phyloP scores from a whole-genome alignment of 2,113 vertebrate genomes.

The Marmota flaviventris region DNA sequence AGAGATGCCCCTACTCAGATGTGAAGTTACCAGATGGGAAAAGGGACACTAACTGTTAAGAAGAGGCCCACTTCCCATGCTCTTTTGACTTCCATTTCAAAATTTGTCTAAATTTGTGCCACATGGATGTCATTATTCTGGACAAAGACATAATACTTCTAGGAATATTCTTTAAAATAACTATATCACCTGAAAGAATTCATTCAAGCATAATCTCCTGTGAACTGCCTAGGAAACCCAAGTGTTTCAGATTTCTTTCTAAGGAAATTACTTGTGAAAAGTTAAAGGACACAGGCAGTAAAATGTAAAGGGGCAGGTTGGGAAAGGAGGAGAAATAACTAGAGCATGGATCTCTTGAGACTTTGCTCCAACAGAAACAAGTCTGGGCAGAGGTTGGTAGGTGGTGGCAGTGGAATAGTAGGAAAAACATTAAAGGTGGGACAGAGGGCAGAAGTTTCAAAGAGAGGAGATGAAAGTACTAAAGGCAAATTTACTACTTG shows the following conservation, averaged over 20 bases:
- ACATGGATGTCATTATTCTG: conserved; percentile 20
- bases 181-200: not conserved
- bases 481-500: not conserved
- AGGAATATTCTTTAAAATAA: conserved; percentile 13
- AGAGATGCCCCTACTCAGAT: not conserved
- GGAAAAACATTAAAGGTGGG: not conserved
- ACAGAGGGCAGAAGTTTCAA: not conserved
- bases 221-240: not conserved
- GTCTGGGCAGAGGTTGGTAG: not conserved
- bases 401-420: too few relatives aligned
- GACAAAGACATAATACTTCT: not conserved
- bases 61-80: not conserved
- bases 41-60: not conserved
- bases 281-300: not conserved
- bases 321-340: not conserved
- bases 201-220: not conserved
- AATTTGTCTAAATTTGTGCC: conserved; percentile 16
- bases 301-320: not conserved
- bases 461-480: not conserved
- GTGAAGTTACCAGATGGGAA: not conserved
- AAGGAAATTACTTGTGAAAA: not conserved
- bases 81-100: not conserved
- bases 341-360: not conserved
- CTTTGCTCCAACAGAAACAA: conserved; percentile 5
- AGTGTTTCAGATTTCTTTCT: conserved; percentile 31